A percentile compares a stretch with the other conserved stretches of the same genome.
Evolutionary conservation across 2,797 vertebrate genomes (phyloP).

Genomic region (Rhinogobio ventralis): DNA sequence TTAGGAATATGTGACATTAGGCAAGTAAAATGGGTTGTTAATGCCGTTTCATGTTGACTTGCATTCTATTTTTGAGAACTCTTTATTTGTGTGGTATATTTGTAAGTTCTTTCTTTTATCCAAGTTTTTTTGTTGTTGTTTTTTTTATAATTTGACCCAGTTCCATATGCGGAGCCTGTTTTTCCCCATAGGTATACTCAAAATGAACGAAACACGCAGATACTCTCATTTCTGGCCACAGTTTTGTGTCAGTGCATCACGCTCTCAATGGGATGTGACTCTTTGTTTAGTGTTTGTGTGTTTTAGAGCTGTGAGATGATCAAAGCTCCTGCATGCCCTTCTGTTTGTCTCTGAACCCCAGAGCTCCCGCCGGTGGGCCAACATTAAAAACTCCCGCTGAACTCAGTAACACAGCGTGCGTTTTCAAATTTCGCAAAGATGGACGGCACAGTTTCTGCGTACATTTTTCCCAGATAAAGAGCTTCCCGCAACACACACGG

Average conservation of each 20-base stretch:
- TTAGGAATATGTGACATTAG: neutral
- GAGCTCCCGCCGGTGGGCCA: slow-evolving; percentile 8
- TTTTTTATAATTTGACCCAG: slow-evolving; percentile 28
- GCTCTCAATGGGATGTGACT: neutral
- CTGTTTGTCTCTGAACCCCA: slow-evolving; percentile 12
- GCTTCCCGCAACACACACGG: slow-evolving; percentile 1
- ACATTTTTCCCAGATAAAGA: neutral
- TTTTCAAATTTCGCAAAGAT: neutral
- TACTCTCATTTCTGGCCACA: neutral
- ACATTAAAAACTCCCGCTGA: neutral
- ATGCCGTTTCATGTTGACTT: neutral
- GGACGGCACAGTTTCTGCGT: neutral
- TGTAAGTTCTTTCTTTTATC: slow-evolving; percentile 8
- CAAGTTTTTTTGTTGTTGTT: neutral
- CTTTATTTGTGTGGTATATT: neutral
- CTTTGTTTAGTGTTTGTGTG: slow-evolving; percentile 19
- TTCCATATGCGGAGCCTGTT: neutral
- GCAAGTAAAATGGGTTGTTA: neutral
- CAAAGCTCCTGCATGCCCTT: slow-evolving; percentile 2
- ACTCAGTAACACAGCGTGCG: neutral
- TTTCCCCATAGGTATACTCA: neutral
- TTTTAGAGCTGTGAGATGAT: slow-evolving; percentile 11
- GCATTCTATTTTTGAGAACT: neutral
- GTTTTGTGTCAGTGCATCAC: slow-evolving; percentile 6
- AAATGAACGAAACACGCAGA: neutral